A percentile compares a stretch with the other conserved stretches of the same genome.
Conservation (phyloP, 2,888 invertebrate genomes). For the Scaptomyza cyrtandrae region DNA sequence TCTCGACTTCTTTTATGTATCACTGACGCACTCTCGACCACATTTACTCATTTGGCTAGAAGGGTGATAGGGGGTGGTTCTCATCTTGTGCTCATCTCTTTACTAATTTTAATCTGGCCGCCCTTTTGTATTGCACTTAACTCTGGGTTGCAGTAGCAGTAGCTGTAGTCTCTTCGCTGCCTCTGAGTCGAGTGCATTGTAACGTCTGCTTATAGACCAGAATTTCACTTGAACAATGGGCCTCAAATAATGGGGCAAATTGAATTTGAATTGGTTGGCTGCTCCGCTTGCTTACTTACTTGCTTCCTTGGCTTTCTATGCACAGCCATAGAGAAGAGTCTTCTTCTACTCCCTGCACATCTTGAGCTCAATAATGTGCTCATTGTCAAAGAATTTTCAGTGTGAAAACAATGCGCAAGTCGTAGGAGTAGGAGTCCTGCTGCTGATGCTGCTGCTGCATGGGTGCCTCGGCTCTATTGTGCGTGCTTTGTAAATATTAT, state of each 20-base stretch:
- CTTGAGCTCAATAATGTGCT: constrained; percentile 68
- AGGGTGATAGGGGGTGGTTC: background rate
- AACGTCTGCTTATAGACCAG: constrained; percentile 52
- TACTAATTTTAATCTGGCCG: constrained; percentile 74
- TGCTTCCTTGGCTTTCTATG: constrained; percentile 46
- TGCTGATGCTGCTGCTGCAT: background rate
- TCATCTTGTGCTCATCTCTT: constrained; percentile 65
- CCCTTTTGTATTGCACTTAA: constrained; percentile 78
- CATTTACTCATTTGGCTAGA: constrained; percentile 51
- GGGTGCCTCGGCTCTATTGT: constrained; percentile 59
- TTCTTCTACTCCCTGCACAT: constrained; percentile 34
- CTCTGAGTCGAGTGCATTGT: constrained; percentile 50
- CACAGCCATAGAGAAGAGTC: constrained; percentile 21
- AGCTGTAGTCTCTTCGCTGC: constrained; percentile 37
- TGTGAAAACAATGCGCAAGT: constrained; percentile 72
- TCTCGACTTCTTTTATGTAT: constrained; percentile 17
- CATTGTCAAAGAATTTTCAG: constrained; percentile 71
- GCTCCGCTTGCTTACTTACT: constrained; percentile 33
- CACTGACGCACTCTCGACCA: constrained; percentile 42
- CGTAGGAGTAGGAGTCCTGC: constrained; percentile 53
- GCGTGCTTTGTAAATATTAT: constrained; percentile 79
- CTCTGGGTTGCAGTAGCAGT: constrained; percentile 57
- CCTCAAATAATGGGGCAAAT: constrained; percentile 82
- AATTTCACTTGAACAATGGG: constrained; percentile 76
- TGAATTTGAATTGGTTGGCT: constrained; percentile 83